Evolutionary conservation across 2,113 vertebrate species (phyloP).

Genomic region (Albula goreensis): DNA sequence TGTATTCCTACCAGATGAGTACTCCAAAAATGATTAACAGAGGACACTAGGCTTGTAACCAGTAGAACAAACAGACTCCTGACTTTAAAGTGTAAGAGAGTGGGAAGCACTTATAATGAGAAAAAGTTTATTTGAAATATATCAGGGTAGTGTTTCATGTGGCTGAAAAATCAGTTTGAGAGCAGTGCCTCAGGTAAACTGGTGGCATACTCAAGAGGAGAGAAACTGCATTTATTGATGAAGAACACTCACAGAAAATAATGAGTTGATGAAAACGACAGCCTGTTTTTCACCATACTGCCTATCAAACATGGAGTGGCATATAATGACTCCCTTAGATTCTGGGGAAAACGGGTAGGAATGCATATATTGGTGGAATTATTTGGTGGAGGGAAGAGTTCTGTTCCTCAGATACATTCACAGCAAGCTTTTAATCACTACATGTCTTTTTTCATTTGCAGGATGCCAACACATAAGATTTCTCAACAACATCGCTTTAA

Average conservation of each 20-base stretch:
- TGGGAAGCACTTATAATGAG: neutral
- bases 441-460: neutral
- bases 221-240: neutral
- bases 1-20: neutral
- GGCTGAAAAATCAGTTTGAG: neutral
- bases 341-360: neutral
- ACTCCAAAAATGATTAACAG: neutral
- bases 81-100: conserved; percentile 3
- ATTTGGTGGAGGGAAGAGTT: neutral
- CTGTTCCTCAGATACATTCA: neutral
- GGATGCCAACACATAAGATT: neutral
- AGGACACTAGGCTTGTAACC: conserved; percentile 9
- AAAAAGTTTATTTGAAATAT: neutral
- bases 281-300: neutral
- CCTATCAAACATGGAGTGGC: neutral
- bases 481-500: neutral
- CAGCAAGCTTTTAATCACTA: neutral
- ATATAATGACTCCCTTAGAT: neutral
- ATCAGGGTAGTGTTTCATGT: neutral
- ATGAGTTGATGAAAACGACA: neutral
- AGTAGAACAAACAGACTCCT: neutral
- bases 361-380: neutral
- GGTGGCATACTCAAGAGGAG: neutral
- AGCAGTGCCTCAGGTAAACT: neutral
- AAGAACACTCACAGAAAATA: neutral